A percentile compares a stretch with the other conserved stretches of the same genome.
Evolutionary conservation across 2,113 vertebrate genomes (phyloP).

Genomic region (Leptocoma aspasia): DNA sequence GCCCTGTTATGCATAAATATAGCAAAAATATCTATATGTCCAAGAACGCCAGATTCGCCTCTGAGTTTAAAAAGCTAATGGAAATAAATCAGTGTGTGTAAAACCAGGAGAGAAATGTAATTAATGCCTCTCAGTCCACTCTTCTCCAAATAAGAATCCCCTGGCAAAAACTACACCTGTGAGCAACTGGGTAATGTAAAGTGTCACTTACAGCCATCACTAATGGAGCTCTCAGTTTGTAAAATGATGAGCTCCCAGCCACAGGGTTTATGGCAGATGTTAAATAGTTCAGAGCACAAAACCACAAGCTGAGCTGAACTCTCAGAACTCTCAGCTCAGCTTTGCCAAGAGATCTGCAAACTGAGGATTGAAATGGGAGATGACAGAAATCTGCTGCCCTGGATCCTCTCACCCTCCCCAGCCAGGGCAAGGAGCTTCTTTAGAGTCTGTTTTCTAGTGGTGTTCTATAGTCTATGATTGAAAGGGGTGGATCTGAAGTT

Average conservation of each 20-base stretch:
- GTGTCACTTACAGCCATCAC: background rate
- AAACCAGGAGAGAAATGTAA: background rate
- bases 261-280: background rate
- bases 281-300: background rate
- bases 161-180: background rate
- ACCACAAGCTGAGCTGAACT: background rate
- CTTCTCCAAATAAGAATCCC: background rate
- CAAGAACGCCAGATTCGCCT: background rate
- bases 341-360: background rate
- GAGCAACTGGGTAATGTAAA: background rate
- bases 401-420: background rate
- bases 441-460: background rate
- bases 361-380: background rate
- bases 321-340: background rate
- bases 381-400: background rate
- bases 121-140: background rate
- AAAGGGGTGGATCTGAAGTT: background rate
- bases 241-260: background rate
- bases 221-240: conserved; percentile 7
- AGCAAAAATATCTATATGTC: background rate
- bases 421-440: background rate
- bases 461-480: background rate
- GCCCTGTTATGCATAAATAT: background rate
- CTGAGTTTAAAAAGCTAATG: background rate
- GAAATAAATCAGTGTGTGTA: background rate